Base-by-base conservation (phyloP, 2,888 invertebrate genomes). In the Keiferia lycopersicella region DNA sequence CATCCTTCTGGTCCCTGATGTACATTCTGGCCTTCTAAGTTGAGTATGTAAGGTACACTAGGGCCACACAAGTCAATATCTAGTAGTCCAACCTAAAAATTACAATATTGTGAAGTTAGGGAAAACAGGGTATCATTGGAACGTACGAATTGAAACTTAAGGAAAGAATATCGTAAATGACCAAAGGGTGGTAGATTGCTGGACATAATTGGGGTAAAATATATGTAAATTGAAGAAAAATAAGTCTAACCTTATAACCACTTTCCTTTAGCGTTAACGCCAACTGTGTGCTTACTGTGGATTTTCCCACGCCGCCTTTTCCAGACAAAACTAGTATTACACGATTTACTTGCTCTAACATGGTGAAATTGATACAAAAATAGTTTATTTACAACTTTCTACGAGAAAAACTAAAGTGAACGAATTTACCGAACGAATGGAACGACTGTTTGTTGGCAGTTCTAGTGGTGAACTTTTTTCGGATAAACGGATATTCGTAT, bases 251-350 rank as follows among this genome's bases (percentile, higher is more conserved):
- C 93, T 97, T 96, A 83, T 93, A 94, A 69, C 96, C 96, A 77
- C 92, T 92, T 88, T 96, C 94, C 83, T 95, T 95, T 12, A 99
- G 90, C 20, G 97, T 95, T 73, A 98, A 90, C 0, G 99, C 98
- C 66, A 99, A 84, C 82, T 98, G 98, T 1, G 97, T 96, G 82
- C 98, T 97, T 12, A 99, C 95, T 65, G 99, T 99, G 20, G 98
- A 99, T 92, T 99, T 99, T 14, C 99, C 99, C 30, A 99, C 99
- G 50, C 99, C 99, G 26, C 99, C 99, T 93, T 99, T 99, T 1
- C 99, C 99, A 0, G 99, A 99, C 61, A 99, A 92, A n/a, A 99
- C 95, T 72, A 99, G 92, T 76, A 99, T 94, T 51, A 97, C 93
- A 81, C 96, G 95, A 85, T 97, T 97, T 7, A 97, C 96, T 68